Evolutionary conservation across 2,113 vertebrate genomes (phyloP).

Genomic region (Lipotes vexillifer): DNA sequence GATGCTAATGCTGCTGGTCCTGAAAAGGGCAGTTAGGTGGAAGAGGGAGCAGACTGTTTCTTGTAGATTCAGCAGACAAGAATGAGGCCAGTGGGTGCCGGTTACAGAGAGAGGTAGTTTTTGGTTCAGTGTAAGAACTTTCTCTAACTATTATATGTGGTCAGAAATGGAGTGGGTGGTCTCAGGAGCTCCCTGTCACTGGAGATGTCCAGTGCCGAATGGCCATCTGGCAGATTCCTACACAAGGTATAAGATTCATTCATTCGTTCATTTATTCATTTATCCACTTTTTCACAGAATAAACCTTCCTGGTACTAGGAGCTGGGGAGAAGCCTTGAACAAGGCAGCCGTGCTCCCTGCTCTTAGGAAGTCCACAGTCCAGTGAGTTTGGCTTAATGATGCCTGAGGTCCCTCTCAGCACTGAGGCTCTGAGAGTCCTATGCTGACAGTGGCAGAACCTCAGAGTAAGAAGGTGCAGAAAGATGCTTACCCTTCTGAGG

Average conservation of each 20-base stretch:
- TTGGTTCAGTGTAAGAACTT: not conserved
- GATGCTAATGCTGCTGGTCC: not conserved
- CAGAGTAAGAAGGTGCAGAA: not conserved
- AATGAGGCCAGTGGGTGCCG: not conserved
- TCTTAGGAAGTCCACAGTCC: not conserved
- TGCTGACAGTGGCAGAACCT: not conserved
- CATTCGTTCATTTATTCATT: not conserved
- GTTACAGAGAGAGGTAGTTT: not conserved
- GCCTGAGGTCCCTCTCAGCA: not conserved
- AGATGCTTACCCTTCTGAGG: not conserved
- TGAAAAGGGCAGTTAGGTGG: not conserved
- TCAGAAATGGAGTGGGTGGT: not conserved
- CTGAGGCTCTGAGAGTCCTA: not conserved
- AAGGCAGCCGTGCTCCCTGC: not conserved
- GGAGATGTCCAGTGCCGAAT: not conserved
- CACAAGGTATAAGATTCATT: not conserved
- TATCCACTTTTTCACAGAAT: not conserved
- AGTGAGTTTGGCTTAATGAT: not conserved
- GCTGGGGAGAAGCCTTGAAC: not conserved
- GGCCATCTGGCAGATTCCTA: not conserved
- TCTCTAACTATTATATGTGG: not conserved
- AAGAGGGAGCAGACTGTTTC: not conserved
- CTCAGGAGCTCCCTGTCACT: not conserved
- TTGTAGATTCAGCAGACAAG: not conserved
- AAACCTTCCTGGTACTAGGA: not conserved